Evolutionary conservation across 1,140 invertebrate genomes (phyloP), one percentile per base, ranked within the genome.

Genomic region (Drosophila ironensis): DNA sequence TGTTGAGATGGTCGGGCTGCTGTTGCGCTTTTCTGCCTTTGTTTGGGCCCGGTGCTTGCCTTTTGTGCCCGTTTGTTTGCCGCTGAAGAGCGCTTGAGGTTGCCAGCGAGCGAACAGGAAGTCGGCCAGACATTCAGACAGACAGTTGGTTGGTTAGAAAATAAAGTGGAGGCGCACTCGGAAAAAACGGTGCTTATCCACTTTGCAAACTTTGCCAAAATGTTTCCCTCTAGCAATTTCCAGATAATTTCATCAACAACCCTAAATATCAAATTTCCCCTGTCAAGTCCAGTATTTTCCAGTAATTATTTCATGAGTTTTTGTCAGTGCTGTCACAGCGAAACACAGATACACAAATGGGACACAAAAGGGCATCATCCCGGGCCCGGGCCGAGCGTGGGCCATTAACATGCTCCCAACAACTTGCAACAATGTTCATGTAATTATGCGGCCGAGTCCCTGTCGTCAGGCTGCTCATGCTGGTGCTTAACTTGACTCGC

Each of bases 71-170:
- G 22, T 50, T 61, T 37, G 33, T 37, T 37, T 14, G 68, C 28
- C 52, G 42, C 42, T 86, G 70, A 84, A 84, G 78, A 40, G 80
- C 41, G 74, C 78, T 84, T 86, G 74, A 86, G 78, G 70, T 80
- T 86, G 52, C 46, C 60, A 73, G 42, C 22, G 24, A 48, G 35
- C 57, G 61, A 53, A 28, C 63, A 14, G 38, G 50, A 44, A 47
- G 44, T 27, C 44, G 42, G 33, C 22, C 53, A 28, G 38, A 50
- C 52, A 53, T 28, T n/a, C 24, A 11, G 44, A 28, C 46, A 50
- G 27, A 41, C 22, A 20, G 54, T 28, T 8, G 48, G 33, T 33
- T 7, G 54, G 25, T 25, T 52, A 41, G 25, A 27, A 27, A 27
- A 27, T 8, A 27, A 27, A 8, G n/a, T n/a, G n/a, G n/a, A n/a